Conservation (phyloP, 2,113 vertebrate species). For the Ceratotherium simum region DNA sequence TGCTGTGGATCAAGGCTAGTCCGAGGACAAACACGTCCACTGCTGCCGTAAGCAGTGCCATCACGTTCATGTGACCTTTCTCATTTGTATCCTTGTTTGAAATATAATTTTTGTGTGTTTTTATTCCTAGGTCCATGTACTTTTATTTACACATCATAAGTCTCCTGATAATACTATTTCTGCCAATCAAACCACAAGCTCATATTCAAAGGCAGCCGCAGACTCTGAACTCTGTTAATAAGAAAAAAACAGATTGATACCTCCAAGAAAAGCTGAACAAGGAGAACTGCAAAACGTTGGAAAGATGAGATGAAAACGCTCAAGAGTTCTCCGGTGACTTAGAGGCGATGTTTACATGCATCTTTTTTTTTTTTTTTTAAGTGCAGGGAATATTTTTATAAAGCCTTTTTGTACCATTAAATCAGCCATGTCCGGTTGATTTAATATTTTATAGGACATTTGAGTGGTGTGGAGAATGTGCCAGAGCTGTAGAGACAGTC, state of each 20-base stretch:
- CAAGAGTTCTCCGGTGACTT: conserved; percentile 37
- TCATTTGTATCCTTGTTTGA: neutral
- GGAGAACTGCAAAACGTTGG: neutral
- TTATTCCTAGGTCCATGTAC: conserved; percentile 93
- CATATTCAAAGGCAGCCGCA: conserved; percentile 62
- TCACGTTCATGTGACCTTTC: neutral
- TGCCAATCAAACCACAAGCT: conserved; percentile 85
- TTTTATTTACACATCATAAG: conserved; percentile 95
- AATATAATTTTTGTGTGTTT: conserved; percentile 62
- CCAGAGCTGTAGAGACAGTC: neutral
- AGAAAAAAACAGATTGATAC: conserved; percentile 84
- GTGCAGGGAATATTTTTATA: conserved; percentile 84
- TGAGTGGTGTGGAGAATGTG: neutral
- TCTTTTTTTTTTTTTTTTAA: conserved; percentile 61
- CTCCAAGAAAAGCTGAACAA: conserved; percentile 27
- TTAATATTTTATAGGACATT: conserved; percentile 71
- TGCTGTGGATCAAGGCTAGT: fast-evolving
- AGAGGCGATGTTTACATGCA: conserved; percentile 76
- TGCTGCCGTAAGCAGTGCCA: fast-evolving
- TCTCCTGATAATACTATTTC: conserved; percentile 90
- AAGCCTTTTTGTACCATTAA: conserved; percentile 83
- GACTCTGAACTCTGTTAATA: conserved; percentile 81
- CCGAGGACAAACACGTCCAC: fast-evolving
- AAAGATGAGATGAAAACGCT: neutral
- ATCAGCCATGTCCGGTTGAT: conserved; percentile 64